Evolutionary conservation across 2,113 vertebrate species (phyloP).

Genomic region (Tylochromis polylepis): DNA sequence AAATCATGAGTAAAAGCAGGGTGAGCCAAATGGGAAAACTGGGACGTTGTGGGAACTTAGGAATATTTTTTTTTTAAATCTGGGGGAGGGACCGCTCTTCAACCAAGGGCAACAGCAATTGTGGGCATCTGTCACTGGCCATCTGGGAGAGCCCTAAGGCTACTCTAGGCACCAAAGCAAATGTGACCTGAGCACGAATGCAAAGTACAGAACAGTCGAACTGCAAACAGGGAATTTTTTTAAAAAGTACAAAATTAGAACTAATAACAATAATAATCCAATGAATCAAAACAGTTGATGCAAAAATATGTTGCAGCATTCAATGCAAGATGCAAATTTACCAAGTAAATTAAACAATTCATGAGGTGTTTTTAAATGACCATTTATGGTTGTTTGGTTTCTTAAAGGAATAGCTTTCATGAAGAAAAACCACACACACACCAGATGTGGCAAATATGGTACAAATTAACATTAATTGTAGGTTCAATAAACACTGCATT

Average conservation of each 20-base stretch:
- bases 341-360: not conserved
- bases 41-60: not conserved
- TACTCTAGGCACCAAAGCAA: conserved; percentile 41
- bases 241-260: not conserved
- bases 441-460: not conserved
- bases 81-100: conserved; percentile 17
- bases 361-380: not conserved
- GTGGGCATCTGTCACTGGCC: conserved; percentile 68
- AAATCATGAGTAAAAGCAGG: not conserved
- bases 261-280: not conserved
- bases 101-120: conserved; percentile 62
- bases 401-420: not conserved
- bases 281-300: not conserved
- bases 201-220: not conserved
- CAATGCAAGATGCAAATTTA: not conserved
- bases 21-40: conserved; percentile 3
- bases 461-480: not conserved
- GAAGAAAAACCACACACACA: too few species aligned
- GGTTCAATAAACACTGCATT: not conserved
- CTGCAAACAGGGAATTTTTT: not conserved
- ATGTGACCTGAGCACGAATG: conserved; percentile 47
- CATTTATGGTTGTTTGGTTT: not conserved
- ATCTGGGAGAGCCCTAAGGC: conserved; percentile 59
- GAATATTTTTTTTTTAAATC: not conserved
- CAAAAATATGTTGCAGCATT: not conserved